A percentile compares a stretch with the other conserved stretches of the same genome.
phyloP scores from a whole-genome alignment of 1,140 invertebrate genomes.

The Papilio xuthus region DNA sequence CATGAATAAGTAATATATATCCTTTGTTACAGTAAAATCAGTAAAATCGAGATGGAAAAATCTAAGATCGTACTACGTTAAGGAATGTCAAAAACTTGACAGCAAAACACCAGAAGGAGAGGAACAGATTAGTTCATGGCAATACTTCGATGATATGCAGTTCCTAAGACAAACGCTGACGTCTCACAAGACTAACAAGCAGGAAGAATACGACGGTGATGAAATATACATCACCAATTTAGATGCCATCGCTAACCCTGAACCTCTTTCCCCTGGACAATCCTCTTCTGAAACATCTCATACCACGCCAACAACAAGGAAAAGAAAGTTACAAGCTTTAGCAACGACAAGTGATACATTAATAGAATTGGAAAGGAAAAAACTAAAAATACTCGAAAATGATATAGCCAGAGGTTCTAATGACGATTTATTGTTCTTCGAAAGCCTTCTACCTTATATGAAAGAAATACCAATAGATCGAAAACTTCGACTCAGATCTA shows the following conservation, averaged over 20 bases:
- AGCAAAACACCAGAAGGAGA: neutral
- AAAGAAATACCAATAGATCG: slow-evolving; percentile 39
- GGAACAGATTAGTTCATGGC: slow-evolving; percentile 34
- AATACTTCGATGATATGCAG: slow-evolving; percentile 39
- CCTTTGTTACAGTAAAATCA: slow-evolving; percentile 41
- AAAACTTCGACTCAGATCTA: slow-evolving; percentile 41
- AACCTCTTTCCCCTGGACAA: neutral
- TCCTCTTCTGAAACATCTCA: slow-evolving; percentile 15
- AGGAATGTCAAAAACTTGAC: slow-evolving; percentile 39
- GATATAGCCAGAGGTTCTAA: slow-evolving; percentile 32
- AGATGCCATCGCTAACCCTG: neutral
- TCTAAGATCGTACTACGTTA: slow-evolving; percentile 41
- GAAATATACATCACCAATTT: slow-evolving; percentile 28
- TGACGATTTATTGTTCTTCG: slow-evolving; percentile 44
- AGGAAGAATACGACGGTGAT: slow-evolving; percentile 22
- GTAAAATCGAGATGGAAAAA: slow-evolving; percentile 45
- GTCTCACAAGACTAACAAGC: neutral
- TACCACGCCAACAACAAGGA: slow-evolving; percentile 6
- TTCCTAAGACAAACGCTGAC: slow-evolving; percentile 31
- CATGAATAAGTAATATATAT: neutral
- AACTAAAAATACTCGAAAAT: slow-evolving; percentile 14
- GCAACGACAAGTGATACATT: neutral
- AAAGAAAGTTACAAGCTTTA: slow-evolving; percentile 11
- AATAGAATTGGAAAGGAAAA: slow-evolving; percentile 16
- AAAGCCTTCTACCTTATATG: slow-evolving; percentile 43